Base-by-base conservation (phyloP, 2,797 vertebrate genomes). In the Hemibagrus guttatus region DNA sequence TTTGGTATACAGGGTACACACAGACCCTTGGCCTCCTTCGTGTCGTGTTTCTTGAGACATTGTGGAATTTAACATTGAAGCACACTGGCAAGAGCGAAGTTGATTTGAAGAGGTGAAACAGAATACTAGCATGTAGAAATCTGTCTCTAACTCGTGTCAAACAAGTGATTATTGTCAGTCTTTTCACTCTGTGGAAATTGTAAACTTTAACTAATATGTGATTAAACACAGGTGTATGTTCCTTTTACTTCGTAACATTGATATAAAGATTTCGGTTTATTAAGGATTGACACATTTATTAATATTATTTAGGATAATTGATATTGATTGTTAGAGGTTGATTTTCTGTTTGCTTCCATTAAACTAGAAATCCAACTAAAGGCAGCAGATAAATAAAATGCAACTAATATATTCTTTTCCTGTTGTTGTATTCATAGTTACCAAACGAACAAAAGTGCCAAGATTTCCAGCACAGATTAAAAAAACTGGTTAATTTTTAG, bases 1-100 rank as follows among this genome's bases (percentile, higher is more conserved):
- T 76, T 58, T 89, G 91, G 91, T 91, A 92, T 91, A 89, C 87
- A 91, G 91, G 90, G 90, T 88, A 90, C 72, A 54, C 31, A 86
- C 78, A 61, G 90, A 87, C 66, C 52, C 42, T 64, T 59, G 85
- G 54, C 85, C 58, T 82, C 80, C 14, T 82, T 64, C 42, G 49
- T 75, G 66, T 72, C 69, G 26, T 82, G 85, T 74, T 86, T 86
- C 80, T 64, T 74, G 69, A 82, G 79, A 75, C 35, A 2, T 31
- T 74, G 39, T 8, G 68, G 69, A 82, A 86, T 86, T 52, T 86
- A 64, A 75, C 79, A 75, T 54, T 21, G 85, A n/a, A 35, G 49
- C 49, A 82, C 14, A 23, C 28, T 81, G 85, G 52, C 39, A 31
- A 61, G 85, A 35, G 23, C 28, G 17, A 13, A 21, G 56, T 42